Base-by-base conservation (phyloP, 2,797 vertebrate genomes). In the Staurois parvus region DNA sequence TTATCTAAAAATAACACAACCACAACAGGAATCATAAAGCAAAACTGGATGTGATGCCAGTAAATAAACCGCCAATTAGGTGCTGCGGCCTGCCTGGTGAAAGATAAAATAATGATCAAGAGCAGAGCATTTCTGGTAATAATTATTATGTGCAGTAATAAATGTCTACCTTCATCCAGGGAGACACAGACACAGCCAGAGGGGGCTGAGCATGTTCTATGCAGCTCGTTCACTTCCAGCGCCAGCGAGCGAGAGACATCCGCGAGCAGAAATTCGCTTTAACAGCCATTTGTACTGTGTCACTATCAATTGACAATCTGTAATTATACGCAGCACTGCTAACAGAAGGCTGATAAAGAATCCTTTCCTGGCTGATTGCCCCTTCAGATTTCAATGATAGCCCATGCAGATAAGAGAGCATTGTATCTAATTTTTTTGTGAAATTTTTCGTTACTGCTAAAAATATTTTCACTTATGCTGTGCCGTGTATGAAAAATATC, bases 21-120 rank as follows among this genome's bases (percentile, higher is more conserved):
- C 83, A 72, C 83, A 84, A 83, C 80, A 74, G 42, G 82, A 84
- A 72, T 29, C 6, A 64, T 72, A 62, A 34, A 30, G 19, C 56
- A 72, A 30, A 72, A 77, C 21, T 79, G 76, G n/a, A 66, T 64
- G 26, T 32, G 45, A 24, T 78, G 19, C 75, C 62, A 48, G 83
- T 72, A 79, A 72, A 24, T 34, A 37, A 68, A 72, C 24, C 68
- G 30, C 69, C 48, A 72, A 72, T 59, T 9, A 72, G 68, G 67
- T 56, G 40, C 19, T 48, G 40, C 52, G 15, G 28, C 30, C 15
- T 19, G 8, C 24, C 40, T n/a, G 42, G 66, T 34, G 30, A 59
- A 59, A 76, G 48, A 40, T 66, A 66, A 66, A 66, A 73, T 73
- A 73, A 28, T 45, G 72, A 73, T 73, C 72, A 73, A 80, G 42